phyloP scores from a whole-genome alignment of 1,140 invertebrate species.

The Pseudomyrmex sp. region DNA sequence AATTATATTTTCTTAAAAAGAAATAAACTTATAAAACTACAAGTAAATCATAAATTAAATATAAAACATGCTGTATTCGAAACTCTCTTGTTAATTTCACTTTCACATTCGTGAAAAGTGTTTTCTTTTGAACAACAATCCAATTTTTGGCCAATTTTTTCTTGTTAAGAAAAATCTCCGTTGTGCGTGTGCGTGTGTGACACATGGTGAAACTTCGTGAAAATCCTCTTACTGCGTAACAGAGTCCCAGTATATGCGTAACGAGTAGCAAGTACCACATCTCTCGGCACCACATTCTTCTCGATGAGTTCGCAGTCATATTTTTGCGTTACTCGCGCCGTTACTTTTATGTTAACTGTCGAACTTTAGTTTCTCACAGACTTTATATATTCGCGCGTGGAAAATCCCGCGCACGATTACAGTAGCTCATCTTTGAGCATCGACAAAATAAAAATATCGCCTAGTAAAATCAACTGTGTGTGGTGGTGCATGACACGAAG shows the following conservation, averaged over 20 bases:
- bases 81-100: no score
- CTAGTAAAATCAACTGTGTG: background rate
- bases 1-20: background rate
- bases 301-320: background rate
- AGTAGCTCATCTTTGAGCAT: background rate
- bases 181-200: background rate
- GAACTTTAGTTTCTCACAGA: background rate
- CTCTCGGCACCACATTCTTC: background rate
- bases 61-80: no score
- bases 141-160: no score
- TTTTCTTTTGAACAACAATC: no score
- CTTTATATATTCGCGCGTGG: background rate
- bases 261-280: background rate
- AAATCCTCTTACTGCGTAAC: background rate
- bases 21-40: no score
- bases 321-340: background rate
- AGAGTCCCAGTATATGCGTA: background rate
- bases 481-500: background rate
- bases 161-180: background rate
- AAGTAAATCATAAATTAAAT: no score
- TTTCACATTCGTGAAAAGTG: no score
- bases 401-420: background rate
- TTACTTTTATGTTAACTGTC: background rate
- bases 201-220: background rate
- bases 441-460: background rate